Conservation (phyloP, 2,797 vertebrate species). For the Picus viridis region DNA sequence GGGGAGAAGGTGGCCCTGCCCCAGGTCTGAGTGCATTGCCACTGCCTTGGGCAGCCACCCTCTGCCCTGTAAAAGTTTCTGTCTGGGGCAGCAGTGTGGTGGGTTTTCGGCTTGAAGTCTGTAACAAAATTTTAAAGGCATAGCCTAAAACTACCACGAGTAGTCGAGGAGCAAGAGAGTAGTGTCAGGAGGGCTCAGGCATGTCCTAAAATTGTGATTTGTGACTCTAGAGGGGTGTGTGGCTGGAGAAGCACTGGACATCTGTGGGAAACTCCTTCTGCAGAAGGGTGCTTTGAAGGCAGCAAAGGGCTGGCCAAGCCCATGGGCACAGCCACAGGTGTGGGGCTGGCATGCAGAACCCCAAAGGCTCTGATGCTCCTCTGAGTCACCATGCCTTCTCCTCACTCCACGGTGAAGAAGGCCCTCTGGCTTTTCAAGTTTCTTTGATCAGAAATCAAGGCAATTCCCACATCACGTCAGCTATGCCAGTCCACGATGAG, state of each 20-base stretch:
- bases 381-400: background rate
- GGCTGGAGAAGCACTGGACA: accelerated
- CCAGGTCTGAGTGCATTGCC: background rate
- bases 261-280: background rate
- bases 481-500: background rate
- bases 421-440: background rate
- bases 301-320: background rate
- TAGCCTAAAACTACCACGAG: no score
- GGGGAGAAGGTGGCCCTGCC: background rate
- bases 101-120: no score
- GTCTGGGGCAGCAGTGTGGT: no score
- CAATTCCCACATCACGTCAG: background rate
- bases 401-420: accelerated
- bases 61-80: background rate
- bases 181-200: background rate
- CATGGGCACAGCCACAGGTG: accelerated
- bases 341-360: background rate
- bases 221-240: background rate
- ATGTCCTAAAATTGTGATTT: background rate
- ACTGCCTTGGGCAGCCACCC: accelerated
- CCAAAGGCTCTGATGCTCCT: background rate
- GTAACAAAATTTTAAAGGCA: no score
- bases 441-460: background rate
- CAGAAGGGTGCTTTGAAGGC: background rate
- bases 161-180: accelerated